Conservation (phyloP, 1,140 invertebrate species). For the Wiebesia pumilae region DNA sequence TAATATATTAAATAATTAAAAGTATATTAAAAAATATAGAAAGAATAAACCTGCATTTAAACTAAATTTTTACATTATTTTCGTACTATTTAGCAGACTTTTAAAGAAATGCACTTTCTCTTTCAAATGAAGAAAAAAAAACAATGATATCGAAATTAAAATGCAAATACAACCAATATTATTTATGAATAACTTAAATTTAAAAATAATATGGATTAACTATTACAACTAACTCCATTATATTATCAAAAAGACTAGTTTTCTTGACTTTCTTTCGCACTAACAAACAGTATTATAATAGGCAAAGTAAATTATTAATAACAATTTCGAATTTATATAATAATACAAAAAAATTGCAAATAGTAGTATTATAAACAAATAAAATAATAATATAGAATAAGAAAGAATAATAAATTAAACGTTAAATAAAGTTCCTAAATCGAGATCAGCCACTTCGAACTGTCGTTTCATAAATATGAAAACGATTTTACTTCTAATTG, state of each 20-base stretch:
- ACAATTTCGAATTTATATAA: constrained; percentile 11
- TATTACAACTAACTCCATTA: neutral
- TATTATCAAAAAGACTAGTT: constrained; percentile 43
- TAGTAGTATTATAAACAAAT: neutral
- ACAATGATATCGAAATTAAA: neutral
- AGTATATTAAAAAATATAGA: neutral
- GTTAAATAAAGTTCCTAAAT: constrained; percentile 22
- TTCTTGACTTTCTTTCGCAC: constrained; percentile 25
- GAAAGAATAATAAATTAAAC: neutral
- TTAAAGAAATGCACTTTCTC: constrained; percentile 4
- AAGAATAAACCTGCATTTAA: constrained; percentile 18
- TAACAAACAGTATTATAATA: constrained; percentile 14
- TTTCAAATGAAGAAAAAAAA: neutral
- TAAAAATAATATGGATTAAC: constrained; percentile 16
- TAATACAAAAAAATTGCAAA: constrained; percentile 6
- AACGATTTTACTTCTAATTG: neutral
- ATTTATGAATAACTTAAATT: constrained; percentile 1
- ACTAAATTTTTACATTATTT: neutral
- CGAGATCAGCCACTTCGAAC: constrained; percentile 43
- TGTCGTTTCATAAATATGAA: constrained; percentile 28
- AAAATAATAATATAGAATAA: constrained; percentile 16
- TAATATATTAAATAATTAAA: neutral
- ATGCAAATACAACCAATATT: constrained; percentile 16
- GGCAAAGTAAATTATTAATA: constrained; percentile 17
- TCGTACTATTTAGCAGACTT: constrained; percentile 5